Evolutionary conservation across 2,797 vertebrate genomes (phyloP).

Genomic region (Gymnodraco acuticeps): DNA sequence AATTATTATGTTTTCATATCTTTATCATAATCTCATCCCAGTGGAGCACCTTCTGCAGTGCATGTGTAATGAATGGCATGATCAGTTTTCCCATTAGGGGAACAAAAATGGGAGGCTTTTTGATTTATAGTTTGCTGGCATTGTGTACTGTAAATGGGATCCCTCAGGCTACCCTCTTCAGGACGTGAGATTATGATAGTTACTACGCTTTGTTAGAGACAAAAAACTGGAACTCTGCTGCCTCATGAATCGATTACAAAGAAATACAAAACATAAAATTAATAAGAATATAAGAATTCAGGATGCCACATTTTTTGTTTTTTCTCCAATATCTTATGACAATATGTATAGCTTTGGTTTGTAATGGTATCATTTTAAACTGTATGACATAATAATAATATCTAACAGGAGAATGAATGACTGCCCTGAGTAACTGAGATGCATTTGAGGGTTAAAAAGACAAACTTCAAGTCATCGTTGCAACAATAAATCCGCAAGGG

Average conservation of each 20-base stretch:
- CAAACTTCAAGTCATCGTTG: slow-evolving; percentile 30
- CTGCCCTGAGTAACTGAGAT: not conserved
- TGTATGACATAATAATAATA: slow-evolving; percentile 4
- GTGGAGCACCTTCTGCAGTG: slow-evolving; percentile 9
- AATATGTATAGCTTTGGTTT: not conserved
- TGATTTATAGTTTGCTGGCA: slow-evolving; percentile 61
- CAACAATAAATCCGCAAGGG: slow-evolving; percentile 3
- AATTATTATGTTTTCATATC: slow-evolving; percentile 44
- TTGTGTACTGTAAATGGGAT: slow-evolving; percentile 42
- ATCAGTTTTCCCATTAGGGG: slow-evolving; percentile 46
- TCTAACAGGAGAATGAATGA: not conserved
- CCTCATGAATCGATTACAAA: not conserved
- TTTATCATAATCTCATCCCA: slow-evolving; percentile 40
- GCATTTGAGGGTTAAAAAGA: slow-evolving; percentile 7
- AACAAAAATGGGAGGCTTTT: slow-evolving; percentile 39
- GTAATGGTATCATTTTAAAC: not conserved
- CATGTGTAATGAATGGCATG: slow-evolving; percentile 54
- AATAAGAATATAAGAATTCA: not conserved
- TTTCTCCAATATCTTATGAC: not conserved
- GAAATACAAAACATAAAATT: not conserved
- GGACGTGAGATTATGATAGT: slow-evolving; percentile 21
- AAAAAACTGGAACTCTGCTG: not conserved
- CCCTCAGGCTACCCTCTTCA: slow-evolving; percentile 44
- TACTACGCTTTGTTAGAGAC: slow-evolving; percentile 4
- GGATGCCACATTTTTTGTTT: slow-evolving; percentile 8